Base-by-base conservation (phyloP, 2,113 vertebrate species). In the Marmota monax region DNA sequence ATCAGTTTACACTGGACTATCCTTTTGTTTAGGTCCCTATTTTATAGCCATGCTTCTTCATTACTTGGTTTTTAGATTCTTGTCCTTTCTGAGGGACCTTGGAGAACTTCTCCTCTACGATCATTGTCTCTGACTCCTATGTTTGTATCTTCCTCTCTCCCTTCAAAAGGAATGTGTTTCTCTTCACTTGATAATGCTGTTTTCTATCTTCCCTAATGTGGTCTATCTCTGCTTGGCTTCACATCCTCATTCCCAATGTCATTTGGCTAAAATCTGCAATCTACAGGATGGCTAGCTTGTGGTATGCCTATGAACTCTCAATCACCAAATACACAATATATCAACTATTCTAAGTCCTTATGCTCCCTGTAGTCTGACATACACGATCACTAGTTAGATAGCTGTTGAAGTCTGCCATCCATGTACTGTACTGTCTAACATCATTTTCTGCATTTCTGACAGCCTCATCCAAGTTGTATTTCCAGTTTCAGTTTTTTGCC, bases 361-460 rank as follows among this genome's bases (percentile, higher is more conserved):
- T 37, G 39, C 22, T 87, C 16, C 65, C 34, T 72, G 37, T 32
- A 93, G 25, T 18, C 10, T 83, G 53, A 77, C 25, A 70, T 4
- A 34, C 29, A 70, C 69, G 27, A 61, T 74, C 20, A 85, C 48
- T 53, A 73, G 20, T 29, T 78, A 23, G 45, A 85, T 51, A 27
- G 37, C 79, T 48, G 69, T 20, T 63, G 82, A 80, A 70, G 12
- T 25, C 77, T 63, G 27, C 27, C 42, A 69, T 27, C 86, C 61
- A 34, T 37, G 65, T 39, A 90, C 8, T 34, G 25, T 42, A 42
- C 23, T 58, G 3, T 45, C 34, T 1, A 77, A 37, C 39, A 73
- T 96, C 34, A 79, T n/a, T 45, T 69, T 80, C 51, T 82, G 29
- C 20, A n/a, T 90, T 95, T 92, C 76, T 78, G 29, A 90, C 3